Conservation (phyloP, 2,113 vertebrate genomes). For the Pogona vitticeps region DNA sequence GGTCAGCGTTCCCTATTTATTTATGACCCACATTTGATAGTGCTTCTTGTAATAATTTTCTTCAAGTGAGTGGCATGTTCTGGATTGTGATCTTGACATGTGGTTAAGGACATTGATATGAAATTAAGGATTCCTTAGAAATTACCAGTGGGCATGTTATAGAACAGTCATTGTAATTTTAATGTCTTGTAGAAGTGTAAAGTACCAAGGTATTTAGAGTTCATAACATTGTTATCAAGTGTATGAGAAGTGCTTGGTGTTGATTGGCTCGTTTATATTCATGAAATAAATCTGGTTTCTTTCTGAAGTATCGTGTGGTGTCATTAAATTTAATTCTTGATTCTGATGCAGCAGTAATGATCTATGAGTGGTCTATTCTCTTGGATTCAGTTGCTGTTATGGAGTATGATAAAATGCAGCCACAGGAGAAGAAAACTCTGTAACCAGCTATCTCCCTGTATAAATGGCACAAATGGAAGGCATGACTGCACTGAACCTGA, state of each 20-base stretch:
- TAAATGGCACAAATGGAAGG: not conserved
- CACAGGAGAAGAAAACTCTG: not conserved
- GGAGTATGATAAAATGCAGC: not conserved
- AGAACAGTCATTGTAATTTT: constrained; percentile 82
- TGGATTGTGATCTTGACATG: constrained; percentile 85
- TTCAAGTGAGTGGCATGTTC: constrained; percentile 87
- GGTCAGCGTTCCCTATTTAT: constrained; percentile 76
- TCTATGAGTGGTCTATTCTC: not conserved
- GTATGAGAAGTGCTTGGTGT: constrained; percentile 87
- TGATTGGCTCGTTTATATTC: constrained; percentile 88
- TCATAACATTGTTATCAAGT: constrained; percentile 84
- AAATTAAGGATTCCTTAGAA: constrained; percentile 83
- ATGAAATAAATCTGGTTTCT: constrained; percentile 92
- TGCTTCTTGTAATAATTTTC: constrained; percentile 85
- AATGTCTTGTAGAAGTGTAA: constrained; percentile 81
- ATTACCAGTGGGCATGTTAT: constrained; percentile 85
- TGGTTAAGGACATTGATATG: constrained; percentile 83
- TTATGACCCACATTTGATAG: constrained; percentile 78
- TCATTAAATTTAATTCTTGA: constrained; percentile 59
- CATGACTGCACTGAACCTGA: not conserved
- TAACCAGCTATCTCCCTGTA: not conserved
- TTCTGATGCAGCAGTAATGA: not conserved
- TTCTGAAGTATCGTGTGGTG: constrained; percentile 76
- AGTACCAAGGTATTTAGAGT: constrained; percentile 79
- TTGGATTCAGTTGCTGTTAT: not conserved